A percentile compares a stretch with the other conserved stretches of the same genome.
phyloP scores from a whole-genome alignment of 2,113 vertebrate genomes.

The Macrotus californicus region DNA sequence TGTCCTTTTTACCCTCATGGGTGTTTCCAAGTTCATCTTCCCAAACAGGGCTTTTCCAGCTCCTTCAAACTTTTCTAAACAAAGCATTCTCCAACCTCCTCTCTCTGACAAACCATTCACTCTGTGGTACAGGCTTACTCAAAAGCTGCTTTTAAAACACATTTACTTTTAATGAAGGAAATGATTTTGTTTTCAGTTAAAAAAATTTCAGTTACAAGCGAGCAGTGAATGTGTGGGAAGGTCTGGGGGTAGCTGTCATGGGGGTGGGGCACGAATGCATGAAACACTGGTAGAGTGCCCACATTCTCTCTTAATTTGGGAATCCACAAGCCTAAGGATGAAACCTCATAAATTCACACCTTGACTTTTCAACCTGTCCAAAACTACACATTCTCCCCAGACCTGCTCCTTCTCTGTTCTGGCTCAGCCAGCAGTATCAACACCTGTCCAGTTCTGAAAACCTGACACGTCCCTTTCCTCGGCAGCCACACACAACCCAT shows the following conservation, averaged over 20 bases:
- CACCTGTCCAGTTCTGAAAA: background rate
- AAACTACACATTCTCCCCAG: background rate
- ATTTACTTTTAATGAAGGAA: constrained; percentile 13
- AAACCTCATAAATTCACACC: background rate
- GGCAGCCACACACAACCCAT: background rate
- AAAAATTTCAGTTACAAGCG: background rate
- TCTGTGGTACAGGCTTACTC: background rate
- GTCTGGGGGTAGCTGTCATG: background rate
- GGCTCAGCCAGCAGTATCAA: background rate
- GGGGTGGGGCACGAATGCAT: background rate
- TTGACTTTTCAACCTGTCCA: background rate
- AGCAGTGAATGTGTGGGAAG: background rate
- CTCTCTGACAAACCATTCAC: background rate
- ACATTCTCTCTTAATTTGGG: background rate
- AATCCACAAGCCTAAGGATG: background rate
- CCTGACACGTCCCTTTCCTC: background rate
- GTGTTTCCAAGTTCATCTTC: background rate
- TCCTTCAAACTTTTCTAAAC: background rate
- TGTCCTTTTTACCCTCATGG: background rate
- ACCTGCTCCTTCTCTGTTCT: background rate
- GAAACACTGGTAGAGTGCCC: background rate
- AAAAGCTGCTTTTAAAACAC: background rate
- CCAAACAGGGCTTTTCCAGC: background rate
- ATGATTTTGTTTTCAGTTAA: background rate
- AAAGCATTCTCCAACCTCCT: background rate